Conservation (phyloP, 2,113 vertebrate species). For the Anhinga rufa region DNA sequence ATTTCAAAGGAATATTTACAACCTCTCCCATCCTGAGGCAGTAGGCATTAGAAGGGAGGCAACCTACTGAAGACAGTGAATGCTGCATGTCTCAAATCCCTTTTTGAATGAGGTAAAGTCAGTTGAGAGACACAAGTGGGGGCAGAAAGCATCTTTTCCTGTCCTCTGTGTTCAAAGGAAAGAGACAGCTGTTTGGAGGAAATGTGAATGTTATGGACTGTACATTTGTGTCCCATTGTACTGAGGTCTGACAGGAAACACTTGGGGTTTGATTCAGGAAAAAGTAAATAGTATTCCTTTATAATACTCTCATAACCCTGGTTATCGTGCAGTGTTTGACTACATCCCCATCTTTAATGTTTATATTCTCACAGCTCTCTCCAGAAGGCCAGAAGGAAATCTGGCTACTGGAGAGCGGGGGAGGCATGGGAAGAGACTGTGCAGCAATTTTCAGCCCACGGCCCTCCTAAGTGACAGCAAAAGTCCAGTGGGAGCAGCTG, state of each 20-base stretch:
- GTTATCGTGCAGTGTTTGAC: constrained; percentile 3
- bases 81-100: not conserved
- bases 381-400: constrained; percentile 51
- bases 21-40: not conserved
- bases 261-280: constrained; percentile 53
- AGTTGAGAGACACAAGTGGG: not conserved
- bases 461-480: not conserved
- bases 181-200: constrained; percentile 24
- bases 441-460: not conserved
- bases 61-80: not conserved
- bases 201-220: constrained; percentile 36
- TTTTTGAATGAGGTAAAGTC: not conserved
- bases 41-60: not conserved
- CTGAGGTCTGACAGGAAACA: constrained; percentile 49
- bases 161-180: constrained; percentile 24
- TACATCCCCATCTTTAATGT: constrained; percentile 22
- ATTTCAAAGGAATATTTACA: constrained; percentile 26
- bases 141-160: constrained; percentile 51
- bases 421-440: constrained; percentile 40
- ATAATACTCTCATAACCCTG: not conserved
- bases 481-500: not conserved
- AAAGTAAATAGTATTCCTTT: constrained; percentile 30
- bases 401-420: constrained; percentile 12
- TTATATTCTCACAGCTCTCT: constrained; percentile 25
- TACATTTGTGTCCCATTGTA: constrained; percentile 37